These are phyloP conservation scores for Acleris sparsana DNA, from an alignment of 2,888 invertebrate species.

Conservation along the genomic window DNA sequence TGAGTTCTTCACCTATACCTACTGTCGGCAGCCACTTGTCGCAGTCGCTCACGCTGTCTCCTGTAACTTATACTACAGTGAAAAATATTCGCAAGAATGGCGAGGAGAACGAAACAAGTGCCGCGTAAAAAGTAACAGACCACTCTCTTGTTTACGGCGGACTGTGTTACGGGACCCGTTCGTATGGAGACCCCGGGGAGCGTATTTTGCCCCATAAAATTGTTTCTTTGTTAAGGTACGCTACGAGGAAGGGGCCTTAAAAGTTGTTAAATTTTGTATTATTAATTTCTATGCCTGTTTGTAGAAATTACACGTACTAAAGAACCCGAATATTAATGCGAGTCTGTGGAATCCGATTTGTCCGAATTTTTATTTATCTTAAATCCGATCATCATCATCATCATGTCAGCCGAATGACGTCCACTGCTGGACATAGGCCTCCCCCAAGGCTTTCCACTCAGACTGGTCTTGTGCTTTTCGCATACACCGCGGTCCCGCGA, in stretches of 20 bases:
- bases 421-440: too few relatives aligned
- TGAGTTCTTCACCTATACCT: too few relatives aligned
- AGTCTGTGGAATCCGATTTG: too few relatives aligned
- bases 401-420: too few relatives aligned
- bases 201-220: slow-evolving; percentile 39
- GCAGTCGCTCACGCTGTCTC: slow-evolving; percentile 3
- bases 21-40: background rate
- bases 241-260: background rate
- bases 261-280: background rate
- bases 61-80: slow-evolving; percentile 37
- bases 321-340: too few relatives aligned
- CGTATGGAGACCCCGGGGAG: slow-evolving; percentile 41
- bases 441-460: too few relatives aligned
- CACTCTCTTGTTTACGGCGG: slow-evolving; percentile 64
- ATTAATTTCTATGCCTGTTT: too few relatives aligned
- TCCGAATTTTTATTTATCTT: too few relatives aligned
- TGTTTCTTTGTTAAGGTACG: slow-evolving; percentile 27
- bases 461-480: too few relatives aligned
- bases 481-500: too few relatives aligned
- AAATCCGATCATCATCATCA: too few relatives aligned
- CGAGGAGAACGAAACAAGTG: slow-evolving; percentile 59
- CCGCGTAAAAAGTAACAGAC: slow-evolving; percentile 64
- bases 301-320: too few relatives aligned
- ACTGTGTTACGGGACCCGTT: slow-evolving; percentile 43
- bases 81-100: slow-evolving; percentile 67